Percentiles rank a stretch among this genome's conserved stretches.
Conservation (phyloP, 2,113 vertebrate genomes). For the Takifugu bimaculatus region DNA sequence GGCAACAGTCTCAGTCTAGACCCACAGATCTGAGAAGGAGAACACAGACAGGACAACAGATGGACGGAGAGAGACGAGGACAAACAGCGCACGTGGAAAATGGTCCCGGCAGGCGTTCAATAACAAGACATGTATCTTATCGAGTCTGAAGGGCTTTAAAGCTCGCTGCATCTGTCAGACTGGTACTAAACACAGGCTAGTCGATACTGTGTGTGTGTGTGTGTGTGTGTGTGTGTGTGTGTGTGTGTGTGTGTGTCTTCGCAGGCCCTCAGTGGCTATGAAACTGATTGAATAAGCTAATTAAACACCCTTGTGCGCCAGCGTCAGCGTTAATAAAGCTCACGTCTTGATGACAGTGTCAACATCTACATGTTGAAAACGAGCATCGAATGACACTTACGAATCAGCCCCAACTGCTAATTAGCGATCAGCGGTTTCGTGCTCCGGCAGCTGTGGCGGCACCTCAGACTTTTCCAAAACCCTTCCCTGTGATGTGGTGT, state of each 20-base stretch:
- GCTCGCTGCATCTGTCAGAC: constrained; percentile 37
- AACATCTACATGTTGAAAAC: neutral
- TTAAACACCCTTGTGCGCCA: constrained; percentile 11
- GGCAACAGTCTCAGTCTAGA: constrained; percentile 31
- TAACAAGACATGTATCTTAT: constrained; percentile 27
- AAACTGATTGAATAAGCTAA: constrained; percentile 16
- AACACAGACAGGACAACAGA: constrained; percentile 17
- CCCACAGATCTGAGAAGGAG: constrained; percentile 31
- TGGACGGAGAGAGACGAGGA: constrained; percentile 11
- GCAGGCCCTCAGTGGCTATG: constrained; percentile 1
- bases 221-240: constrained; percentile 9
- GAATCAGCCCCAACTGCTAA: no score
- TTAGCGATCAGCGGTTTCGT: no score
- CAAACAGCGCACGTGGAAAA: constrained; percentile 28
- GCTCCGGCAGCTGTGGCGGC: no score
- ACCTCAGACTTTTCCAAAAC: no score
- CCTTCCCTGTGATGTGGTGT: neutral
- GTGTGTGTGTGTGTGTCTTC: constrained; percentile 3
- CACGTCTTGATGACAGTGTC: constrained; percentile 1
- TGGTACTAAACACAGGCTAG: constrained; percentile 34
- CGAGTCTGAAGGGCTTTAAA: constrained; percentile 38
- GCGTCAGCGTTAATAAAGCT: constrained; percentile 4
- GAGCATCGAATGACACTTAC: neutral
- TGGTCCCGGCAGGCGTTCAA: constrained; percentile 26
- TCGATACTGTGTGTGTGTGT: constrained; percentile 22